Conservation (phyloP, 2,797 vertebrate species). For the Catamblyrhynchus diadema region DNA sequence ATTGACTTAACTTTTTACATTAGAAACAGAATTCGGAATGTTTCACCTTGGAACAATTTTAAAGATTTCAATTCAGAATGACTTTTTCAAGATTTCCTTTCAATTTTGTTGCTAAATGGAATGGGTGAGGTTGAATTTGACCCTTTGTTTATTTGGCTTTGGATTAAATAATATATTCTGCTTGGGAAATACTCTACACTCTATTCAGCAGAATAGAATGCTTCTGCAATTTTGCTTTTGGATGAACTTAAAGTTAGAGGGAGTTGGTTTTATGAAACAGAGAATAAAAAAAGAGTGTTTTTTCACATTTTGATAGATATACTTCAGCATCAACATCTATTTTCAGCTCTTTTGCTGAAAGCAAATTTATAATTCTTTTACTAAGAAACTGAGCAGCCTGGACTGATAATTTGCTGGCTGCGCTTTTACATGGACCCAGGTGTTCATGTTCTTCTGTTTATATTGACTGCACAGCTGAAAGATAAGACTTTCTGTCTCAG, state of each 20-base stretch:
- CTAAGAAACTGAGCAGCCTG: background rate
- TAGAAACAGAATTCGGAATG: background rate
- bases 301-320: background rate
- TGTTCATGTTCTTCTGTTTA: background rate
- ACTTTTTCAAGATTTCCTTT: background rate
- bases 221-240: background rate
- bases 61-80: background rate
- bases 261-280: background rate
- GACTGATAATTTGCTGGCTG: background rate
- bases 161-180: background rate
- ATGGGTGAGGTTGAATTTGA: background rate
- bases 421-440: background rate
- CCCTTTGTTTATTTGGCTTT: background rate
- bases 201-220: background rate
- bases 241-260: background rate
- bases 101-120: background rate
- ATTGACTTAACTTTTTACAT: background rate
- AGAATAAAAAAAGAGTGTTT: accelerated
- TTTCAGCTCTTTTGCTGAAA: background rate
- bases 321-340: background rate
- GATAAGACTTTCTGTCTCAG: background rate
- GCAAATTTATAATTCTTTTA: background rate
- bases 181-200: background rate
- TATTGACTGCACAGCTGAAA: background rate
- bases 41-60: background rate